phyloP scores from a whole-genome alignment of 2,888 invertebrate genomes.

The Boloria selene region DNA sequence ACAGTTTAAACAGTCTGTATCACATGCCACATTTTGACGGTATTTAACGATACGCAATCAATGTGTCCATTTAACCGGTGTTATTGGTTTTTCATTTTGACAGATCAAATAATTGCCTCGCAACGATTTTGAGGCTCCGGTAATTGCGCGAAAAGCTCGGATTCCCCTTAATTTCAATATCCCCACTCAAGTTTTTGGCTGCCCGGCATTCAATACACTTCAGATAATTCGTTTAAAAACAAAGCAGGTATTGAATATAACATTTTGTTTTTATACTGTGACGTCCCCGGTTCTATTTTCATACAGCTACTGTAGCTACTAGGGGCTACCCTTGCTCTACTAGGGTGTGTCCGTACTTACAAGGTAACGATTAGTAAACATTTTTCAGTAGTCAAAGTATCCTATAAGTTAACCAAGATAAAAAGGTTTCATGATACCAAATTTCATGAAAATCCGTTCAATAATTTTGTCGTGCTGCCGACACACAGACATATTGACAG shows the following conservation, averaged over 20 bases:
- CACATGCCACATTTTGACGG: background rate
- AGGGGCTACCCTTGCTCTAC: too few relatives aligned
- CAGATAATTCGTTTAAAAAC: slow-evolving; percentile 3
- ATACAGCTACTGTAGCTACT: too few relatives aligned
- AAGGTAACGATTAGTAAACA: too few relatives aligned
- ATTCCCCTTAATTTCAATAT: background rate
- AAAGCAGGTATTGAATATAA: background rate
- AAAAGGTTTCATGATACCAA: too few relatives aligned
- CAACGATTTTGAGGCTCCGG: slow-evolving; percentile 10
- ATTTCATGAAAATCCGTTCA: too few relatives aligned
- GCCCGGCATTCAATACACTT: slow-evolving; percentile 2
- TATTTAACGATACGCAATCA: slow-evolving; percentile 10
- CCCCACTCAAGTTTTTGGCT: slow-evolving; percentile 12
- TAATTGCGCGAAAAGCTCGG: slow-evolving; percentile 18
- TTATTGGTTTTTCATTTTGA: slow-evolving; percentile 25
- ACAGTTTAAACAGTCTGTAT: background rate
- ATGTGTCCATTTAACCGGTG: slow-evolving; percentile 10
- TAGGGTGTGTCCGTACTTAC: too few relatives aligned
- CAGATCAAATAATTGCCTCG: slow-evolving; percentile 24
- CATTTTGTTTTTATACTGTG: background rate
- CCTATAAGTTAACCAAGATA: too few relatives aligned
- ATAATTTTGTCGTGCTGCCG: too few relatives aligned
- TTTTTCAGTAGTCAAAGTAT: too few relatives aligned
- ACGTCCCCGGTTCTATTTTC: too few relatives aligned
- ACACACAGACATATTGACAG: too few relatives aligned